These are phyloP conservation scores for Platycheirus rosarum DNA, from an alignment of 2,888 invertebrate genomes.

Conservation along the genomic window DNA sequence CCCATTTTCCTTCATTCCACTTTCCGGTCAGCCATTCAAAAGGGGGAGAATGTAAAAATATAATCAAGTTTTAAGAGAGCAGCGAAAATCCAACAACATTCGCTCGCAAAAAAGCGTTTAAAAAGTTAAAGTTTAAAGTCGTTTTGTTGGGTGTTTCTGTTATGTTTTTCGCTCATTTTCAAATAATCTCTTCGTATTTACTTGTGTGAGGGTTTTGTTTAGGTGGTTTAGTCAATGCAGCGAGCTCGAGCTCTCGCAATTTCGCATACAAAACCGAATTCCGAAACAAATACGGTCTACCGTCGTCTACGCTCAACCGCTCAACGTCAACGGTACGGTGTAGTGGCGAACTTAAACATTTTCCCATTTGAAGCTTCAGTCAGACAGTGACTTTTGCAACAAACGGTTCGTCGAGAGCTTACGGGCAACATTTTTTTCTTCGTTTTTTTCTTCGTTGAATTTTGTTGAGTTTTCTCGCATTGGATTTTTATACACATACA, in stretches of 20 bases:
- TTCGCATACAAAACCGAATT: conserved; percentile 1
- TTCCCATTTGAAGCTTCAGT: conserved; percentile 74
- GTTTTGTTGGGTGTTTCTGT: conserved; percentile 26
- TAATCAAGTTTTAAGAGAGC: conserved; percentile 53
- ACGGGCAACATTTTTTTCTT: conserved; percentile 72
- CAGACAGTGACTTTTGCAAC: conserved; percentile 75
- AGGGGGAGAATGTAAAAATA: conserved; percentile 1
- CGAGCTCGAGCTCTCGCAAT: conserved; percentile 16
- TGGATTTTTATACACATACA: conserved; percentile 67
- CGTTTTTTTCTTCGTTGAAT: conserved; percentile 73
- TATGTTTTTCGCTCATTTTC: conserved; percentile 72
- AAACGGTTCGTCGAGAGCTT: conserved; percentile 72
- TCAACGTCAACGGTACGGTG: conserved; percentile 67
- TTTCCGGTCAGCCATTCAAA: not conserved
- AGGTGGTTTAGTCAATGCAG: conserved; percentile 7
- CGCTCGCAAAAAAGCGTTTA: no score
- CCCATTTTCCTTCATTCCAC: conserved; percentile 46
- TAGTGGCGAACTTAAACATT: conserved; percentile 68
- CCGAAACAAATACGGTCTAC: conserved; percentile 8
- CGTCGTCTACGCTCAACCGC: conserved; percentile 20
- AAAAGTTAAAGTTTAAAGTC: no score
- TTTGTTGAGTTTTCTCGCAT: conserved; percentile 73
- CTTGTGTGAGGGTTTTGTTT: conserved; percentile 29
- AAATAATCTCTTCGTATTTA: conserved; percentile 33
- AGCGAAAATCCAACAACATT: no score